Evolutionary conservation across 2,113 vertebrate genomes (phyloP), one percentile per base, ranked within the genome.

Genomic region (Paraplagusia blochii): DNA sequence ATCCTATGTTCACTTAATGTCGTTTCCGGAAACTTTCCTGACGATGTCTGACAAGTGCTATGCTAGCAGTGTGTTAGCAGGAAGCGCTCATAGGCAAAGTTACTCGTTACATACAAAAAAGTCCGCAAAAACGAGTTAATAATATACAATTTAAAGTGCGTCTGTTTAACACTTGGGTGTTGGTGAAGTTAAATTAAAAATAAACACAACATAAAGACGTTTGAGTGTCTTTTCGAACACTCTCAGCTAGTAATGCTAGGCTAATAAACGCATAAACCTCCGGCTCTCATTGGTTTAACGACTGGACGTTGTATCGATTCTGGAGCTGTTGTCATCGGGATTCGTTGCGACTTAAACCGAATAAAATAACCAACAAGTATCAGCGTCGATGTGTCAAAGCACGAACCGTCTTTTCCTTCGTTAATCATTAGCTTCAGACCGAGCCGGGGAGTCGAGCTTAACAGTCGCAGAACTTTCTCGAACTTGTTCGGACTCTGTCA

Each of bases 391-490:
- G n/a, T 40, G 18, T 9, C 52, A 1, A 39, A 43, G 0, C 1
- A 17, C 15, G 39, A 54, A 34, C 2, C 9, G 11, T 45, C 65
- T 76, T 63, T 50, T 70, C 46, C 47, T 53, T 52, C 73, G 60
- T 75, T 58, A 52, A 51, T 77, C 59, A 36, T 72, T 78, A 85
- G 80, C 77, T 47, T 2, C 39, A 44, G 53, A 10, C 33, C 22
- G 50, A 84, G 81, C 83, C 42, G 50, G 36, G 1, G 14, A 47
- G 77, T 74, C 83, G 79, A 73, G 73, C 55, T 0, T 51, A 47
- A 18, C 9, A 54, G 14, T 59, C 11, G 14, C 9, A 58, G 45
- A 19, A n/a, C 3, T 7, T 13, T 52, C 35, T 29, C 12, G 16
- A 33, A n/a, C 5, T 6, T 15, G 7, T 15, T 53, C 2, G 16